phyloP scores from a whole-genome alignment of 2,113 vertebrate species.

The Chrysochloris asiatica region DNA sequence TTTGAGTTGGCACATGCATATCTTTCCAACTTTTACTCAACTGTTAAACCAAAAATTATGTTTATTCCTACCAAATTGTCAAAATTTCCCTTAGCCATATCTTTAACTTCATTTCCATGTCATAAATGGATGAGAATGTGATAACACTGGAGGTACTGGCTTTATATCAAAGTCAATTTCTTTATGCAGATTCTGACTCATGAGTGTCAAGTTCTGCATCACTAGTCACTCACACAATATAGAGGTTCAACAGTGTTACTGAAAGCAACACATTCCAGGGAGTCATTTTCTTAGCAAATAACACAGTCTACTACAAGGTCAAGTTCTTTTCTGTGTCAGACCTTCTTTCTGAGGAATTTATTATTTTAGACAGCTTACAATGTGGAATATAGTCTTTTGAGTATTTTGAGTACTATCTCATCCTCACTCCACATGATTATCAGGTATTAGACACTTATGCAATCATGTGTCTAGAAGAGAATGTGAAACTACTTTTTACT shows the following conservation, averaged over 20 bases:
- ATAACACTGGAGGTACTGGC: neutral
- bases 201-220: neutral
- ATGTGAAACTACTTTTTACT: neutral
- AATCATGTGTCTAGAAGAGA: conserved; percentile 41
- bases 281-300: conserved; percentile 50
- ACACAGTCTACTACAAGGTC: conserved; percentile 42
- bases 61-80: neutral
- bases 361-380: conserved; percentile 46
- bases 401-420: conserved; percentile 12
- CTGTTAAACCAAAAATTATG: neutral
- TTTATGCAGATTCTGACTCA: conserved; percentile 37
- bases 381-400: conserved; percentile 4
- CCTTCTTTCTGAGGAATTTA: conserved; percentile 10
- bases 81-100: neutral
- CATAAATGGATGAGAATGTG: neutral
- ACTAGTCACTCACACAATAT: neutral
- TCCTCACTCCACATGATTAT: conserved; percentile 18
- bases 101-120: conserved; percentile 19
- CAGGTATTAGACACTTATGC: conserved; percentile 47
- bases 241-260: neutral
- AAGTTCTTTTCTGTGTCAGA: conserved; percentile 9
- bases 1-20: neutral
- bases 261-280: conserved; percentile 6
- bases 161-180: conserved; percentile 47
- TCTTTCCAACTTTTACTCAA: conserved; percentile 14